A percentile compares a stretch with the other conserved stretches of the same genome.
Conservation (phyloP, 2,113 vertebrate species). For the Tiliqua scincoides region DNA sequence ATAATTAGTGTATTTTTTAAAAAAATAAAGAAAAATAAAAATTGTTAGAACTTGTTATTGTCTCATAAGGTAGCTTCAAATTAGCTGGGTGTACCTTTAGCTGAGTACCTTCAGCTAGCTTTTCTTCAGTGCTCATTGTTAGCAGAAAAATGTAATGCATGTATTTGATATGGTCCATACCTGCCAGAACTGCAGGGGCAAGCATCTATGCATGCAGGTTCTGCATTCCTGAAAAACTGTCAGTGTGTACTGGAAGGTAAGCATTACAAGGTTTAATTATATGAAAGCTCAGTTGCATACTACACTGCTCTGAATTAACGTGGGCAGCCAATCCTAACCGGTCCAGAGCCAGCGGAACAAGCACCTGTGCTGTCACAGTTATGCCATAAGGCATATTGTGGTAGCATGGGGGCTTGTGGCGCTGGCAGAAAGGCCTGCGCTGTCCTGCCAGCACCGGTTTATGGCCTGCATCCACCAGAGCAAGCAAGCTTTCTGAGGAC, state of each 20-base stretch:
- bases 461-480: too few species aligned
- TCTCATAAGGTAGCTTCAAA: constrained; percentile 86
- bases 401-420: too few species aligned
- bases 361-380: too few species aligned
- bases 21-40: constrained; percentile 75
- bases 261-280: constrained; percentile 42
- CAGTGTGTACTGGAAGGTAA: constrained; percentile 66
- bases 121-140: constrained; percentile 84
- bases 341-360: too few species aligned
- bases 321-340: too few species aligned
- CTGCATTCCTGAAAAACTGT: constrained; percentile 70
- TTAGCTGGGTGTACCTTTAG: constrained; percentile 82
- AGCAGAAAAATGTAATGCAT: constrained; percentile 84
- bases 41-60: constrained; percentile 88
- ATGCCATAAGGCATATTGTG: too few species aligned
- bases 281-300: constrained; percentile 49
- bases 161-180: constrained; percentile 83
- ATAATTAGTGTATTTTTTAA: constrained; percentile 83
- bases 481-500: too few species aligned
- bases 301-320: constrained; percentile 55
- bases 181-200: constrained; percentile 82
- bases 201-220: constrained; percentile 66
- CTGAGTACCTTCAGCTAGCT: constrained; percentile 81
- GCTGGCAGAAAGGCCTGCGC: too few species aligned
- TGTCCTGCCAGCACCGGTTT: too few species aligned